Base-by-base conservation (phyloP, 2,797 vertebrate species). In the Botia kubotai region DNA sequence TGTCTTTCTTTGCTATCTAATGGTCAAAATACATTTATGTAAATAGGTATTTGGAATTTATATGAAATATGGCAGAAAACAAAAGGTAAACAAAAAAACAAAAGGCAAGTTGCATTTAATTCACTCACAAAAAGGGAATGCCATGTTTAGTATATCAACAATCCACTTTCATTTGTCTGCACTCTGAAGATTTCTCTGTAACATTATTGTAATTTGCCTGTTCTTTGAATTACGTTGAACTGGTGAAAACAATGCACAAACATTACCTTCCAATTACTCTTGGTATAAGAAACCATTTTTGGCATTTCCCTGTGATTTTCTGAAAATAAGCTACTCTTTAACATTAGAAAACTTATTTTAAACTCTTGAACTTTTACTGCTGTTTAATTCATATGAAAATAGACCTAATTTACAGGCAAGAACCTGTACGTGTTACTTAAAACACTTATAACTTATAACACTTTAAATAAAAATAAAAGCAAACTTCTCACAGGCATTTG, bases 361-460 rank as follows among this genome's bases (percentile, higher is more conserved):
- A 74, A 73, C 55, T 57, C 17, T 21, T 33, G 13, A 72, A 39
- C 26, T 57, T 33, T 46, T 7, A 21, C n/a, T 58, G 53, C 52
- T 43, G 33, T 58, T 58, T 74, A 17, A 19, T 74, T 62, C 17
- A 74, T 62, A 53, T 63, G 23, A 50, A 75, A 63, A 26, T 50
- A 33, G 72, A 63, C 43, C 16, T 75, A 10, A 63, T 43, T 75
- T 33, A 16, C 52, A 50, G 12, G 58, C 58, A 65, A 46, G 29
- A 17, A 19, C 13, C 33, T 23, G 36, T 66, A 66, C 62, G 50
- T 65, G 33, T 29, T 52, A 52, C 50, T 50, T 53, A 50, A 48
- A 39, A 53, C 17, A 3, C 14, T 63, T 53, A n/a, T n/a, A n/a
- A 52, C 50, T 50, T 53, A 50, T 29, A 39, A 53, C 17, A 3